Evolutionary conservation across 2,888 invertebrate genomes (phyloP).

Genomic region (Beris morrisii): DNA sequence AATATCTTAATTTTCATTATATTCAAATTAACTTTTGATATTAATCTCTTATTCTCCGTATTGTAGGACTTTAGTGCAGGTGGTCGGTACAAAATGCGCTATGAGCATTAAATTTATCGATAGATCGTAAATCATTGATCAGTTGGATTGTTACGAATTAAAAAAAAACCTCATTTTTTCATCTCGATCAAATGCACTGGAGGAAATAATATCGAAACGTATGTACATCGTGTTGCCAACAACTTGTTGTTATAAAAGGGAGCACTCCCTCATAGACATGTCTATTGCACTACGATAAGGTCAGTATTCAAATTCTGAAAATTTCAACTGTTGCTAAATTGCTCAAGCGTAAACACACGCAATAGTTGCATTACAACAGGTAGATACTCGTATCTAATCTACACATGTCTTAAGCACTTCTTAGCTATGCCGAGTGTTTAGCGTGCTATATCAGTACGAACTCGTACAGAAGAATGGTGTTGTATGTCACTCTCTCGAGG

Average conservation of each 20-base stretch:
- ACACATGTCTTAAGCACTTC: no score
- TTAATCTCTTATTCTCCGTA: not conserved
- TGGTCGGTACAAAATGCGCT: conserved; percentile 16
- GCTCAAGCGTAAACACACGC: conserved; percentile 10
- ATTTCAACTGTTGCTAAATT: conserved; percentile 7
- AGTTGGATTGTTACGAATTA: no score
- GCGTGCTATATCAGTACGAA: no score
- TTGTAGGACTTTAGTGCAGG: conserved; percentile 5
- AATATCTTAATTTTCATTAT: conserved; percentile 32
- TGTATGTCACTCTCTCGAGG: no score
- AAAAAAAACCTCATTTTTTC: no score
- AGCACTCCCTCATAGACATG: no score
- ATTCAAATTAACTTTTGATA: conserved; percentile 28
- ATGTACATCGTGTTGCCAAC: no score
- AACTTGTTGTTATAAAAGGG: no score
- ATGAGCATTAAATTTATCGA: not conserved
- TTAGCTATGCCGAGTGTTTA: no score
- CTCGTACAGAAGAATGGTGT: no score
- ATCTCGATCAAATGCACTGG: no score
- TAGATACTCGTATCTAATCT: not conserved
- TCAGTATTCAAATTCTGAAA: conserved; percentile 26
- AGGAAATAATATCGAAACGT: no score
- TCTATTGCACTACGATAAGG: not conserved
- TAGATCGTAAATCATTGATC: not conserved
- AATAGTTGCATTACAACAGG: conserved; percentile 21